These are phyloP conservation scores for Bombylius major DNA, from an alignment of 2,888 invertebrate genomes.

Conservation along the genomic window DNA sequence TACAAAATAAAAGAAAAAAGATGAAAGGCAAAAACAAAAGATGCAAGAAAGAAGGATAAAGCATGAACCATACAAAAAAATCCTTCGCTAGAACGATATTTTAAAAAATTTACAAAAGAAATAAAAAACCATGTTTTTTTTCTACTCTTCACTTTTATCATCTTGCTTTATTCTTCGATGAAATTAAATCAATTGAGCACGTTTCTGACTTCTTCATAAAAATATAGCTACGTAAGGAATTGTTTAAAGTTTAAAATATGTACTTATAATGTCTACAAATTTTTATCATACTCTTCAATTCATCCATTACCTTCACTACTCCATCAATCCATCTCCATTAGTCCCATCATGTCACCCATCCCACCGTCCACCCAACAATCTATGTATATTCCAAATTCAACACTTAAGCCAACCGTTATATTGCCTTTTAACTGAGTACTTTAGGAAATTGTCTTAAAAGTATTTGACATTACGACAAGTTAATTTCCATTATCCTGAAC, in stretches of 20 bases:
- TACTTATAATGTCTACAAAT: neutral
- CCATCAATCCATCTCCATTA: too few relatives aligned
- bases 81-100: too few relatives aligned
- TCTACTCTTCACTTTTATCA: too few relatives aligned
- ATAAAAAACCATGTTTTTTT: too few relatives aligned
- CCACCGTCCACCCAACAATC: neutral
- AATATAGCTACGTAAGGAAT: neutral
- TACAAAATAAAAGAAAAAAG: too few relatives aligned
- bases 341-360: too few relatives aligned
- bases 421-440: neutral
- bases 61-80: too few relatives aligned
- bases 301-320: too few relatives aligned
- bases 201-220: neutral
- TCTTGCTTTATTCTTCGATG: too few relatives aligned
- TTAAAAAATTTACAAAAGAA: too few relatives aligned
- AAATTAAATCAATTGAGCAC: neutral
- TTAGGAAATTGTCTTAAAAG: neutral
- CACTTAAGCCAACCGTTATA: neutral
- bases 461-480: neutral
- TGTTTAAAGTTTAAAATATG: neutral
- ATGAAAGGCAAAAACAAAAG: too few relatives aligned
- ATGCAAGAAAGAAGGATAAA: too few relatives aligned
- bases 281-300: neutral
- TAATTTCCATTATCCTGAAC: neutral
- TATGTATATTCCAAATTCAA: neutral